phyloP scores from a whole-genome alignment of 64 coral and sea anemone species.

The Pocillopora verrucosa region DNA sequence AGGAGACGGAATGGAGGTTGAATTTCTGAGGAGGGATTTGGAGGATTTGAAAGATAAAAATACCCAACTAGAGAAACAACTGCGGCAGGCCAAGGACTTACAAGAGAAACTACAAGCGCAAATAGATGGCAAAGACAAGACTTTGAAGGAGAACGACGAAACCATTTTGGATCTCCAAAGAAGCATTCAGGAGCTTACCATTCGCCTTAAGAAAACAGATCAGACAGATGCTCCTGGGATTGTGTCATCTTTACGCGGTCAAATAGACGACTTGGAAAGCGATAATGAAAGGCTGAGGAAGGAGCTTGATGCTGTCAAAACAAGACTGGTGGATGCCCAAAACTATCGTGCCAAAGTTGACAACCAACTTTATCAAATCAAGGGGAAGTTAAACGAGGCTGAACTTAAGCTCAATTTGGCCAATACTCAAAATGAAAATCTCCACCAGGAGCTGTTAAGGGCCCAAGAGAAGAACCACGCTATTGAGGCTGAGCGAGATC shows the following conservation, averaged over 20 bases:
- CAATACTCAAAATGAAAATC: slow-evolving; percentile 72
- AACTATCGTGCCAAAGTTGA: slow-evolving; percentile 64
- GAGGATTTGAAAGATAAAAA: slow-evolving; percentile 74
- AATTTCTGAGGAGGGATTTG: slow-evolving; percentile 71
- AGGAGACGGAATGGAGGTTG: slow-evolving; percentile 62
- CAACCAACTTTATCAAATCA: slow-evolving; percentile 62
- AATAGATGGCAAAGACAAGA: slow-evolving; percentile 44
- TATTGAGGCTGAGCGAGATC: slow-evolving; percentile 57
- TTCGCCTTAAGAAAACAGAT: slow-evolving; percentile 62
- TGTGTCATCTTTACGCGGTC: slow-evolving; percentile 72
- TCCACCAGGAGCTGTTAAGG: slow-evolving; percentile 74
- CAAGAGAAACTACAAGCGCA: slow-evolving; percentile 56
- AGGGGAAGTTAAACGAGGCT: slow-evolving; percentile 69
- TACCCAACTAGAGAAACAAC: slow-evolving; percentile 63
- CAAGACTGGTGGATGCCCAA: slow-evolving; percentile 40
- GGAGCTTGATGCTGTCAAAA: slow-evolving; percentile 56
- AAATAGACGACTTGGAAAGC: slow-evolving; percentile 77
- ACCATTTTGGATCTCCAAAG: slow-evolving; percentile 66
- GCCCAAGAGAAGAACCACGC: slow-evolving; percentile 68
- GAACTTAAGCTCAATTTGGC: slow-evolving; percentile 74
- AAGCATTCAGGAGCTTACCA: slow-evolving; percentile 69
- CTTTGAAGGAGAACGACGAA: slow-evolving; percentile 72
- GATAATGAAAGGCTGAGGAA: slow-evolving; percentile 83
- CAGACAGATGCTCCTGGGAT: slow-evolving; percentile 86
- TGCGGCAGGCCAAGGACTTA: slow-evolving; percentile 44